Evolutionary conservation across 2,888 invertebrate genomes (phyloP).

Genomic region (Pristionchus japonicus): DNA sequence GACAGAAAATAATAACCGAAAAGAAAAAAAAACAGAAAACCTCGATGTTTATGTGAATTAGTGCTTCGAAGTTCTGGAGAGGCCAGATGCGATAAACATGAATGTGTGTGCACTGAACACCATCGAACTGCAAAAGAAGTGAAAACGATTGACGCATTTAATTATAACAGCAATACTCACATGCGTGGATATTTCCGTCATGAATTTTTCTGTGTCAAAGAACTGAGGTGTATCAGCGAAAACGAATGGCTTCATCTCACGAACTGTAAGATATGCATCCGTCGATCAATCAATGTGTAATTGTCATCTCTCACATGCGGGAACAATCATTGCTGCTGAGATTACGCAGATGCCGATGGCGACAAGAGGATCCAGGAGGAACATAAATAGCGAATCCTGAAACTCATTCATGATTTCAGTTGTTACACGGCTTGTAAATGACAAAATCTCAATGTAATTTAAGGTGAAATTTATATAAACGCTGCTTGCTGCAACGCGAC

Average conservation of each 20-base stretch:
- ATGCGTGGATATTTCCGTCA: conserved; percentile 41
- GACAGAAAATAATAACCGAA: too few relatives aligned
- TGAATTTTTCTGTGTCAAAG: conserved; percentile 50
- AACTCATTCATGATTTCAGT: too few relatives aligned
- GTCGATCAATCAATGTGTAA: too few relatives aligned
- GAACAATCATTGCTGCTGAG: conserved; percentile 46
- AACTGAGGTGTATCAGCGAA: conserved; percentile 49
- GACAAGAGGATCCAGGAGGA: conserved; percentile 46
- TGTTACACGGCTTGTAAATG: too few relatives aligned
- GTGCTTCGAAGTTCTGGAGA: conserved; percentile 48
- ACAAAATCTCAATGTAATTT: neutral
- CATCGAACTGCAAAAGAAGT: conserved; percentile 29
- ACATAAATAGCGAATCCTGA: neutral
- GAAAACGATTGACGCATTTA: too few relatives aligned
- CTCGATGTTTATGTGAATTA: conserved; percentile 51
- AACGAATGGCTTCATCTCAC: conserved; percentile 50
- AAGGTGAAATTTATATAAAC: neutral
- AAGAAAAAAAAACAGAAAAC: too few relatives aligned
- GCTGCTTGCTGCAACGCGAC: neutral
- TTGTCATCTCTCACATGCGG: conserved; percentile 51
- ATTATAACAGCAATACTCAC: neutral
- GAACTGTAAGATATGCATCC: too few relatives aligned
- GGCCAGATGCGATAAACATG: conserved; percentile 54
- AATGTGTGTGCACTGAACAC: conserved; percentile 48
- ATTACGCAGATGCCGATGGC: conserved; percentile 46